These are phyloP conservation scores for Syrmaticus mikado DNA, from an alignment of 2,113 vertebrate genomes.

Conservation along the genomic window DNA sequence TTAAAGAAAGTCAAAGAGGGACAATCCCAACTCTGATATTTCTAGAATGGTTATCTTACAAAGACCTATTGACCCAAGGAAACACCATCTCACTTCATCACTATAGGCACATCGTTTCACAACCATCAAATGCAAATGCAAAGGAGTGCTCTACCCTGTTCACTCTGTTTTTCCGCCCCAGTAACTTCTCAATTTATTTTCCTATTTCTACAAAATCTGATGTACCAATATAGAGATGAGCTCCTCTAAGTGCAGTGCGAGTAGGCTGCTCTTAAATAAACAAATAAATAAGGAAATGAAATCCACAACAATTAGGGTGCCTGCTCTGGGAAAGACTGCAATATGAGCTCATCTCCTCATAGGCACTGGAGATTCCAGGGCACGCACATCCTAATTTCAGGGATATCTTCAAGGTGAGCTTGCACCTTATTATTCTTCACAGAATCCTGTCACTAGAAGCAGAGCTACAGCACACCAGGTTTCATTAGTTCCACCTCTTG, in stretches of 20 bases:
- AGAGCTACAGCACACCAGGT: neutral
- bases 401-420: slow-evolving; percentile 11
- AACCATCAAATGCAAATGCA: neutral
- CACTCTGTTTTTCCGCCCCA: neutral
- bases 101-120: neutral
- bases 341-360: slow-evolving; percentile 38
- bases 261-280: neutral
- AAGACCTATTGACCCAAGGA: neutral
- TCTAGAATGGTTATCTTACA: neutral
- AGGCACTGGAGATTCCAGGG: neutral
- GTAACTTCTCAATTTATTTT: neutral
- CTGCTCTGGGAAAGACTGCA: slow-evolving; percentile 35
- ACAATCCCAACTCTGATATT: neutral
- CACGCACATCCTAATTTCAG: slow-evolving; percentile 44
- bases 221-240: neutral
- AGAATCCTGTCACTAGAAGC: neutral
- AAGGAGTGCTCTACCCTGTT: neutral
- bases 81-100: neutral
- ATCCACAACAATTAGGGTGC: neutral
- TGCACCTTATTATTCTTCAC: neutral
- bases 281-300: neutral
- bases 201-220: neutral
- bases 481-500: slow-evolving; percentile 30
- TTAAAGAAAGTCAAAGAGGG: neutral
- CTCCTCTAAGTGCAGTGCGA: neutral